Base-by-base conservation (phyloP, 1,140 invertebrate species). In the Branchinecta lynchi region DNA sequence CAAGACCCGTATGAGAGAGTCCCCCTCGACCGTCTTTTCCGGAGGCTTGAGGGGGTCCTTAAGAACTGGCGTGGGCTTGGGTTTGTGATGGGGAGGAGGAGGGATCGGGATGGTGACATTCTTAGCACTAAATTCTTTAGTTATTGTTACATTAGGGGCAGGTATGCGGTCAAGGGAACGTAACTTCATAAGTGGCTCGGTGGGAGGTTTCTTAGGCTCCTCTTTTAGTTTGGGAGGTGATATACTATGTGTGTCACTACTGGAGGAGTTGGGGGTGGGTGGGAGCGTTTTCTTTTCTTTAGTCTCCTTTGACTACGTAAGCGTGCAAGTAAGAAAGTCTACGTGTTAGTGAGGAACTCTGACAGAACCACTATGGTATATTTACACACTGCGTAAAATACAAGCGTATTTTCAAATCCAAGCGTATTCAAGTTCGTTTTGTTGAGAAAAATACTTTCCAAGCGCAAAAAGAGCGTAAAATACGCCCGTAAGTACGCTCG, bases 1-100 rank as follows among this genome's bases (percentile, higher is more conserved):
- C 78, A 90, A 84, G 79, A 89, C 88, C 79, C 87, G 85, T 80
- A 89, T 89, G 80, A 89, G 87, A 79, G 87, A 86, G 80, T 89
- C 87, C 77, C 79, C 44, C 44, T 17, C 68, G 67, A 46, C 21
- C 46, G n/a, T 67, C 45, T 21, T 51, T 43, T 43, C 69, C 7
- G 17, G 9, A 68, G 69, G 20, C 20, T 60, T 32, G 69, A 51
- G 44, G 70, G 66, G 20, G 43, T 12, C n/a, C 43, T 44, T 68
- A 21, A 20, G 21, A 32, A 17, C 44, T 20, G 43, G 21, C 32
- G 20, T 70, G 44, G 46, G 8, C 45, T 32, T 20, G 15, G 67
- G 43, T 43, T 44, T 43, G 67, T 68, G 67, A 68, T 68, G 67
- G 43, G 15, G 66, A 43, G n/a, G 71, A 69, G 46, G 71, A 60